Conservation (phyloP, 2,113 vertebrate genomes). For the Mus pahari region DNA sequence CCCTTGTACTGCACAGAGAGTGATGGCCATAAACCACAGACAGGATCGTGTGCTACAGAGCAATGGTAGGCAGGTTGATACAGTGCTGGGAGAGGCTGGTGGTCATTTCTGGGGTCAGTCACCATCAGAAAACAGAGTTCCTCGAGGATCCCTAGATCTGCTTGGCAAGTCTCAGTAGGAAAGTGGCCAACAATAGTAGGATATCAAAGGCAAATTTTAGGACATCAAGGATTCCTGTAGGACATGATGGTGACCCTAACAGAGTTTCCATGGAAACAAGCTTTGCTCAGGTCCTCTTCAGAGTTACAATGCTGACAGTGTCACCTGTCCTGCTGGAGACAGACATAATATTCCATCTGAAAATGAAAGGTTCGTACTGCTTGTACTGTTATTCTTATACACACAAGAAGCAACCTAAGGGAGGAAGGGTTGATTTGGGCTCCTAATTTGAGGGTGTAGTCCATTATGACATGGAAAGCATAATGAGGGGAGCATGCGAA, state of each 20-base stretch:
- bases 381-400: neutral
- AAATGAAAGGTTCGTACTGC: neutral
- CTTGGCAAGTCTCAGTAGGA: neutral
- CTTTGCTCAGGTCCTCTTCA: neutral
- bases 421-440: neutral
- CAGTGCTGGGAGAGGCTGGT: neutral
- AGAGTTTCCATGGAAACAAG: neutral
- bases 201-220: neutral
- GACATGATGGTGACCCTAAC: neutral
- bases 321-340: neutral
- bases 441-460: neutral
- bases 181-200: neutral
- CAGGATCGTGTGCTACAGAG: neutral
- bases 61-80: neutral
- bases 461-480: neutral
- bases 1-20: neutral
- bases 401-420: neutral
- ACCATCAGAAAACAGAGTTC: neutral
- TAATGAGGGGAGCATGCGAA: neutral
- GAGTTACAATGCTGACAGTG: neutral
- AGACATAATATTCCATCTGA: neutral
- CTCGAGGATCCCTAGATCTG: neutral
- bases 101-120: neutral
- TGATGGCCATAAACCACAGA: neutral
- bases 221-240: neutral